A percentile compares a stretch with the other conserved stretches of the same genome.
phyloP scores from a whole-genome alignment of 2,888 invertebrate species.

The Stenolophus ochropezus region DNA sequence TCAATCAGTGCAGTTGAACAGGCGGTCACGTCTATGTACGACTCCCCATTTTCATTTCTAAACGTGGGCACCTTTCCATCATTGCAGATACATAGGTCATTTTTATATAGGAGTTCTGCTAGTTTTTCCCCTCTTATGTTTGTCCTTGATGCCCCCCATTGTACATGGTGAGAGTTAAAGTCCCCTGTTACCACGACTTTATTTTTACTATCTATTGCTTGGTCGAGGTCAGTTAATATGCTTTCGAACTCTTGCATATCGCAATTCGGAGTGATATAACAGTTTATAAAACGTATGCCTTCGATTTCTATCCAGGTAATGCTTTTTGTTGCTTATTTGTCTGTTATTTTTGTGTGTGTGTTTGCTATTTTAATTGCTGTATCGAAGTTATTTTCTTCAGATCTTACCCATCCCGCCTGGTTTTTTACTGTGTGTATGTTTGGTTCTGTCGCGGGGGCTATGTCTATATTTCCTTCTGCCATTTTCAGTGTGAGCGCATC shows the following conservation, averaged over 20 bases:
- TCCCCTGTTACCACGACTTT: neutral
- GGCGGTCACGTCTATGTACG: neutral
- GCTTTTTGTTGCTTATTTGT: neutral
- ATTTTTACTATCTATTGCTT: neutral
- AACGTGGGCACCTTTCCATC: neutral
- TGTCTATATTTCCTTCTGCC: neutral
- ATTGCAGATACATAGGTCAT: neutral
- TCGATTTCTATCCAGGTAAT: neutral
- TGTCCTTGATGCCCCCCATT: constrained; percentile 17
- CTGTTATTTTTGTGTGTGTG: neutral
- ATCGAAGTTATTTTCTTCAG: neutral
- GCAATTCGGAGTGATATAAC: constrained; percentile 34
- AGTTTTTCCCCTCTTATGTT: constrained; percentile 8
- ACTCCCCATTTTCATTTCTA: neutral
- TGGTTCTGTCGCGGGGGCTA: neutral
- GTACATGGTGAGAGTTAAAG: neutral
- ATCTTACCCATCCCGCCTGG: neutral
- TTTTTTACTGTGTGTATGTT: neutral
- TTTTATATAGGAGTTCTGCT: neutral
- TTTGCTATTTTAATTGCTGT: constrained; percentile 3
- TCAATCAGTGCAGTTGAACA: neutral
- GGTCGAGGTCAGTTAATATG: neutral
- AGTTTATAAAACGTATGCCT: neutral
- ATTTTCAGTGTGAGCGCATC: neutral
- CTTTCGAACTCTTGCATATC: neutral